phyloP scores from a whole-genome alignment of 2,888 invertebrate genomes.

The Sicus ferrugineus region DNA sequence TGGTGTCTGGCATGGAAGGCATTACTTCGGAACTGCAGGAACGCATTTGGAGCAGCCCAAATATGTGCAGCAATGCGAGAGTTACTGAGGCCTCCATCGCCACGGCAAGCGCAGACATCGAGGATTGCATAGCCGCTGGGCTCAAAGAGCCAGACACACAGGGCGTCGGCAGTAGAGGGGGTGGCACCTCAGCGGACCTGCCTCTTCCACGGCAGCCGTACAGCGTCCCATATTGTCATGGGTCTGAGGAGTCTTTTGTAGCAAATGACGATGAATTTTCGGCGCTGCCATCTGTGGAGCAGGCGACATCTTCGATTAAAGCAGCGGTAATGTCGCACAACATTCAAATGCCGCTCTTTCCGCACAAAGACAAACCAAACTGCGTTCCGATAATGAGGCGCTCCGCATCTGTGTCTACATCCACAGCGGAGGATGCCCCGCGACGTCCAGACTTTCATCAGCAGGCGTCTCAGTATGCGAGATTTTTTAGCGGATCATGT shows the following conservation, averaged over 20 bases:
- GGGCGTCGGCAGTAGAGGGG: not conserved
- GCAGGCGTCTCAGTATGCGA: not conserved
- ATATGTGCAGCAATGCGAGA: not conserved
- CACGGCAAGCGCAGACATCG: not conserved
- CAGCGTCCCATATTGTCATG: not conserved
- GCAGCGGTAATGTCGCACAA: not conserved
- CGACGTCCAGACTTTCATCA: not conserved
- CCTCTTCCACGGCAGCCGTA: not conserved
- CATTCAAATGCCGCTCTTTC: not conserved
- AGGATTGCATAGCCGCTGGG: not conserved
- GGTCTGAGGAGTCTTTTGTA: not conserved
- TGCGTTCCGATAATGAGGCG: conserved; percentile 22
- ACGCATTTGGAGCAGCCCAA: conserved; percentile 6
- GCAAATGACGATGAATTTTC: not conserved
- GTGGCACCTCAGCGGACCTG: not conserved
- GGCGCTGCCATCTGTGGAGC: not conserved
- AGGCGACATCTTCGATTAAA: not conserved
- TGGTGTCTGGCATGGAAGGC: conserved; percentile 12
- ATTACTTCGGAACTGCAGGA: not conserved
- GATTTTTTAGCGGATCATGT: not conserved
- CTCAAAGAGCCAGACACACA: not conserved
- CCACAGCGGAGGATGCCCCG: not conserved
- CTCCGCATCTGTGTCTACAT: conserved; percentile 8
- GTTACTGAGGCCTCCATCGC: conserved; percentile 4
- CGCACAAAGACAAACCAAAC: not conserved